Conservation (phyloP, 1,140 invertebrate species). For the Drosophila arizonae region DNA sequence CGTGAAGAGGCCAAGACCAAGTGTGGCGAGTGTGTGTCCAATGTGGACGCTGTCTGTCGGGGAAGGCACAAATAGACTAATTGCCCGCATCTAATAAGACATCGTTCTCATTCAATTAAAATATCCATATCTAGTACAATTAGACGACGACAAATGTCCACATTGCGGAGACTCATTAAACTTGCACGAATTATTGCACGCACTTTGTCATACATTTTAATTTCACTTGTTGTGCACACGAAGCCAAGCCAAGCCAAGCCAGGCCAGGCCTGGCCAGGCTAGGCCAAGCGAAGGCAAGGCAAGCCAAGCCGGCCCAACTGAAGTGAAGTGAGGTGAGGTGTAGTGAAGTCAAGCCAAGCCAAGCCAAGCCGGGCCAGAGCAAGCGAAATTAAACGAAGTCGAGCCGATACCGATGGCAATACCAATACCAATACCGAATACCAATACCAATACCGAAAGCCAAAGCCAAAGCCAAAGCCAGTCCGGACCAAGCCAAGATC, state of each 20-base stretch:
- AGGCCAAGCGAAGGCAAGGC: no score
- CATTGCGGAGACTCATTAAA: constrained; percentile 81
- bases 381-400: constrained; percentile 15
- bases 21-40: constrained; percentile 9
- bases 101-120: constrained; percentile 82
- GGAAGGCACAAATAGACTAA: constrained; percentile 67
- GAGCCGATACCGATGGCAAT: constrained; percentile 27
- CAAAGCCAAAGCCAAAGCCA: constrained; percentile 21
- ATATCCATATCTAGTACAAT: constrained; percentile 82
- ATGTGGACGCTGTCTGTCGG: background rate
- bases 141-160: constrained; percentile 78
- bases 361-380: no score
- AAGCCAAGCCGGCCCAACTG: background rate
- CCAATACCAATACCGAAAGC: constrained; percentile 7
- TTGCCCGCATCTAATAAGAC: constrained; percentile 77
- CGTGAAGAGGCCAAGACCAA: constrained; percentile 12
- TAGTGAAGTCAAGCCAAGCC: constrained; percentile 22
- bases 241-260: background rate
- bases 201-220: constrained; percentile 83
- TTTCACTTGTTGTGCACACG: constrained; percentile 62
- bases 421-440: background rate
- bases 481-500: constrained; percentile 35
- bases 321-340: background rate
- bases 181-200: constrained; percentile 83
- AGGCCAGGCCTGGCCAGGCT: background rate